Base-by-base conservation (phyloP, 2,888 invertebrate genomes). In the Silvanus unidentatus region DNA sequence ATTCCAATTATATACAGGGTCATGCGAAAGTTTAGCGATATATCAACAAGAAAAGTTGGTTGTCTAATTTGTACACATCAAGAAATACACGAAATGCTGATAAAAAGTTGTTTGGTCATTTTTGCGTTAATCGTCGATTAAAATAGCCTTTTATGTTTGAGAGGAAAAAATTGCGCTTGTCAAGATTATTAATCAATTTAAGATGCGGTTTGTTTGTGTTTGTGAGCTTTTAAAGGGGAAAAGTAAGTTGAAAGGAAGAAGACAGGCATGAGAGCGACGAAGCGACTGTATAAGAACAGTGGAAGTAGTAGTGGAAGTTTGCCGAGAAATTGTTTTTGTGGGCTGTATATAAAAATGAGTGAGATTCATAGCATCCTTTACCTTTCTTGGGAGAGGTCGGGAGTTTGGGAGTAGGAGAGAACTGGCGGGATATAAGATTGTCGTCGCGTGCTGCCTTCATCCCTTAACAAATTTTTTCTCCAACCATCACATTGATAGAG, bases 361-460 rank as follows among this genome's bases (percentile, higher is more conserved):
- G 57, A 54, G 57, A 54, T 55, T 52, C 57, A 57, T 57, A 51
- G 53, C 54, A 53, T 55, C 57, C 55, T 57, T 55, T 57, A 57
- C 55, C 57, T 57, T 55, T 54, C 49, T 57, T 57, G 55, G 53
- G 57, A 52, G 49, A 57, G 55, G 57, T 57, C 57, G 50, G 57
- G 57, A 52, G 41, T 40, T 42, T 47, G 48, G 46, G 41, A 44
- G 47, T 47, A 38, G 41, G 44, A 13, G 15, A 10, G 12, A 4
- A 3, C 2, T 3, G 10, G 5, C n/a, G n/a, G n/a, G n/a, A n/a
- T n/a, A n/a, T n/a, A n/a, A n/a, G n/a, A n/a, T 16, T n/a, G 37
- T 15, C 37, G 37, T 37, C 37, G 14, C 15, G 37, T 15, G 15
- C 12, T 16, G 37, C 15, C 13, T 13, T 34, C 34, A 34, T 9